Conservation (phyloP, 1,140 invertebrate species). For the Euwallacea fornicatus region DNA sequence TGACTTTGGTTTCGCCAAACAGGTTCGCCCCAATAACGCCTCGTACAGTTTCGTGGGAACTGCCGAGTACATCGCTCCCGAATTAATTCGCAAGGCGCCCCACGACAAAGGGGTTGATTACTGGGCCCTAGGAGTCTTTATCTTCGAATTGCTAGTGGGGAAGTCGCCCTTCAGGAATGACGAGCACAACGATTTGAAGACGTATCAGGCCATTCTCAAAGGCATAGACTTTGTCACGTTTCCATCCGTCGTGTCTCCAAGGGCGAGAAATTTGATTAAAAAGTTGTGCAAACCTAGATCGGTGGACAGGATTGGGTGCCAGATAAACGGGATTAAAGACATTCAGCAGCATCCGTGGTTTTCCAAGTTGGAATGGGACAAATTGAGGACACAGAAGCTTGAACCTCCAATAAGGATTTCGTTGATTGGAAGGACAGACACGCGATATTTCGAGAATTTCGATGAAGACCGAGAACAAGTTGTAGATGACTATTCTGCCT, state of each 20-base stretch:
- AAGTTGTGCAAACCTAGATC: slow-evolving; percentile 86
- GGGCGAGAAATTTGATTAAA: slow-evolving; percentile 81
- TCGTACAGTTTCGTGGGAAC: slow-evolving; percentile 99
- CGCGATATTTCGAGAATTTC: slow-evolving; percentile 47
- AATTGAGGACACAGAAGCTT: slow-evolving; percentile 39
- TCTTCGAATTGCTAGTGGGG: slow-evolving; percentile 89
- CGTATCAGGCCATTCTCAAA: slow-evolving; percentile 93
- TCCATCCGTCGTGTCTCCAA: slow-evolving; percentile 75
- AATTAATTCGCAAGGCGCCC: slow-evolving; percentile 91
- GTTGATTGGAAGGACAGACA: slow-evolving; percentile 43
- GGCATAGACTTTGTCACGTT: slow-evolving; percentile 88
- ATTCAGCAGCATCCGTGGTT: slow-evolving; percentile 88
- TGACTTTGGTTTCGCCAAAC: slow-evolving; percentile 98
- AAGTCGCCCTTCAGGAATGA: slow-evolving; percentile 92
- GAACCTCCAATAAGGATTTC: slow-evolving; percentile 42
- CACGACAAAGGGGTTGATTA: slow-evolving; percentile 93
- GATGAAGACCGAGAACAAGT: slow-evolving; percentile 27
- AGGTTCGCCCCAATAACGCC: slow-evolving; percentile 73
- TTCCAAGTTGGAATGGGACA: slow-evolving; percentile 49
- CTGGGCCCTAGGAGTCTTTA: slow-evolving; percentile 92
- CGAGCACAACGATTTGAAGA: slow-evolving; percentile 88
- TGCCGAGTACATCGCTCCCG: slow-evolving; percentile 88
- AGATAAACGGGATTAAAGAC: slow-evolving; percentile 86
- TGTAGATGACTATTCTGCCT: slow-evolving; percentile 35
- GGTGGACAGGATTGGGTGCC: slow-evolving; percentile 90